Conservation (phyloP, 2,888 invertebrate species). For the Amphipoea lucens region DNA sequence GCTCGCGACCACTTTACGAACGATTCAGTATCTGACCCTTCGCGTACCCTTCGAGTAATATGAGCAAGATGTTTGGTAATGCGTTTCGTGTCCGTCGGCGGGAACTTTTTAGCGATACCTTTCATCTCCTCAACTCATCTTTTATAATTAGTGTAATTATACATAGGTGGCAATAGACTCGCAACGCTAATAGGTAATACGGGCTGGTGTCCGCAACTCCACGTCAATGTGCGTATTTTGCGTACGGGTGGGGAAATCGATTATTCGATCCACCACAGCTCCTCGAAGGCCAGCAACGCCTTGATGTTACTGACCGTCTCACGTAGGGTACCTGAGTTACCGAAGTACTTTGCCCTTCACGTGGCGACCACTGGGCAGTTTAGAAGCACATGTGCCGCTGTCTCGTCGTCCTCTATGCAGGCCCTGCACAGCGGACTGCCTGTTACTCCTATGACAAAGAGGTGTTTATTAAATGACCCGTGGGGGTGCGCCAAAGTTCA, state of each 20-base stretch:
- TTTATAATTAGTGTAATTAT: too few relatives aligned
- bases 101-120: background rate
- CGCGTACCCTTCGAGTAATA: background rate
- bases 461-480: background rate
- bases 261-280: background rate
- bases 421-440: background rate
- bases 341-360: too few relatives aligned
- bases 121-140: too few relatives aligned
- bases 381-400: background rate
- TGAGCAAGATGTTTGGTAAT: background rate
- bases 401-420: background rate
- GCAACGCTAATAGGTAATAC: background rate
- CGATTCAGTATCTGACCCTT: background rate
- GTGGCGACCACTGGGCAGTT: background rate
- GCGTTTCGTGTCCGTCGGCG: background rate
- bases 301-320: background rate
- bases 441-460: too few relatives aligned
- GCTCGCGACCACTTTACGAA: background rate
- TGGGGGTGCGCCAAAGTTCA: background rate
- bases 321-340: too few relatives aligned
- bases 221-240: background rate
- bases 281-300: background rate
- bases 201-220: background rate
- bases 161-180: too few relatives aligned
- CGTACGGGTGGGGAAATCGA: background rate